Percentiles rank a stretch among this genome's conserved stretches.
phyloP scores from a whole-genome alignment of 2,888 invertebrate species.

The Homarus gammarus region DNA sequence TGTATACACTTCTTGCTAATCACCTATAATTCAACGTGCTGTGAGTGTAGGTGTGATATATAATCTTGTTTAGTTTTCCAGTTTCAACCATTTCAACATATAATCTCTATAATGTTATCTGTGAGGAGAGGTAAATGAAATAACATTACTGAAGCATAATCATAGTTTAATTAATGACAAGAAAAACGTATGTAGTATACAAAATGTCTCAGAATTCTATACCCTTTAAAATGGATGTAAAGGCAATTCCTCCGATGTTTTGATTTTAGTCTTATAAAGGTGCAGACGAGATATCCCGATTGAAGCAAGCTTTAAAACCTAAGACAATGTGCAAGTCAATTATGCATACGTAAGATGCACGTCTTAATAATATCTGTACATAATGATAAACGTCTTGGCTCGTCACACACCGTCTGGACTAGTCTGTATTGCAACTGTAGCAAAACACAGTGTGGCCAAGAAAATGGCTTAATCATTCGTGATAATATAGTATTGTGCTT shows the following conservation, averaged over 20 bases:
- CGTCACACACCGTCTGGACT: background rate
- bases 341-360: background rate
- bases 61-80: too few relatives aligned
- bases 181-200: slow-evolving; percentile 57
- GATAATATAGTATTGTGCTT: background rate
- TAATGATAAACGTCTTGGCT: background rate
- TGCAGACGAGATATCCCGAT: slow-evolving; percentile 10
- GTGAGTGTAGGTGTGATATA: too few relatives aligned
- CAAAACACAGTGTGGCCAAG: background rate
- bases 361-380: background rate
- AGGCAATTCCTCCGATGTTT: slow-evolving; percentile 1
- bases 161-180: slow-evolving; percentile 63
- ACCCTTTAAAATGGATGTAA: slow-evolving; percentile 23
- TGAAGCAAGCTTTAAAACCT: slow-evolving; percentile 17
- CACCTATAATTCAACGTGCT: too few relatives aligned
- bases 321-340: slow-evolving; percentile 1
- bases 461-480: background rate
- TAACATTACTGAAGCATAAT: slow-evolving; percentile 52
- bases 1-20: too few relatives aligned
- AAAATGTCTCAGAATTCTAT: slow-evolving; percentile 34
- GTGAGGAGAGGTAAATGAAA: background rate
- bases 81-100: too few relatives aligned
- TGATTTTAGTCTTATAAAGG: background rate
- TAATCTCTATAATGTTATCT: too few relatives aligned
- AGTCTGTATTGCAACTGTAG: background rate